phyloP scores from a whole-genome alignment of 2,888 invertebrate genomes.

The Stramonita haemastoma region DNA sequence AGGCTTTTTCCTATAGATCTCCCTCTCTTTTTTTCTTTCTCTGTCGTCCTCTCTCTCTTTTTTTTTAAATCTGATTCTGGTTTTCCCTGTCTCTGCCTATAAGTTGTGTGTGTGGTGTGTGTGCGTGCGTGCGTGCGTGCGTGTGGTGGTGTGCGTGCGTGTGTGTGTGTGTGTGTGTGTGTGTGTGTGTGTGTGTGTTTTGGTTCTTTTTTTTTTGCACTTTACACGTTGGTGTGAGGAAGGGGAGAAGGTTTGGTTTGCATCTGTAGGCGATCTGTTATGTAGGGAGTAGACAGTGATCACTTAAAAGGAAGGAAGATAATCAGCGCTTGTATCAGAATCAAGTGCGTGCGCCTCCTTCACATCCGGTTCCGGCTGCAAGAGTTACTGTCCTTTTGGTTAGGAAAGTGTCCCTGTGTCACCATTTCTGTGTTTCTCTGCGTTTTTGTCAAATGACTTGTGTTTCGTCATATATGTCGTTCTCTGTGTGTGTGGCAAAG shows the following conservation, averaged over 20 bases:
- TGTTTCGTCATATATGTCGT: no score
- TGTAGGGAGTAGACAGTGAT: no score
- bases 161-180: constrained; percentile 26
- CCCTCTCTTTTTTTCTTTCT: not conserved
- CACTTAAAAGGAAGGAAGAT: no score
- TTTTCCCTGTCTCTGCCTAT: not conserved
- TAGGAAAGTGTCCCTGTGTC: no score
- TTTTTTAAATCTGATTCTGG: not conserved
- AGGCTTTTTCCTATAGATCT: not conserved
- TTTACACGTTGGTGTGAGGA: no score
- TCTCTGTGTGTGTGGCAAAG: no score
- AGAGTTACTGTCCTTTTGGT: no score
- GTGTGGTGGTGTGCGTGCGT: constrained; percentile 13
- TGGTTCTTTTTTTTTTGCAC: no score
- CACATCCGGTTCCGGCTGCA: not conserved
- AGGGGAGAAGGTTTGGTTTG: no score
- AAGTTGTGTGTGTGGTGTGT: not conserved
- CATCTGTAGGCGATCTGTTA: no score
- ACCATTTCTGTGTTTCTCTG: no score
- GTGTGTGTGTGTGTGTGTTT: constrained; percentile 12
- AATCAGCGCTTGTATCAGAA: not conserved
- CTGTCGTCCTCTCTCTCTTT: not conserved
- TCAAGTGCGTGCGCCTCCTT: constrained; percentile 9
- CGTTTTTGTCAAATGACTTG: no score
- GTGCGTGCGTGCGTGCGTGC: not conserved